These are phyloP conservation scores for Aphis craccivora DNA, from an alignment of 1,140 invertebrate species.

Conservation along the genomic window DNA sequence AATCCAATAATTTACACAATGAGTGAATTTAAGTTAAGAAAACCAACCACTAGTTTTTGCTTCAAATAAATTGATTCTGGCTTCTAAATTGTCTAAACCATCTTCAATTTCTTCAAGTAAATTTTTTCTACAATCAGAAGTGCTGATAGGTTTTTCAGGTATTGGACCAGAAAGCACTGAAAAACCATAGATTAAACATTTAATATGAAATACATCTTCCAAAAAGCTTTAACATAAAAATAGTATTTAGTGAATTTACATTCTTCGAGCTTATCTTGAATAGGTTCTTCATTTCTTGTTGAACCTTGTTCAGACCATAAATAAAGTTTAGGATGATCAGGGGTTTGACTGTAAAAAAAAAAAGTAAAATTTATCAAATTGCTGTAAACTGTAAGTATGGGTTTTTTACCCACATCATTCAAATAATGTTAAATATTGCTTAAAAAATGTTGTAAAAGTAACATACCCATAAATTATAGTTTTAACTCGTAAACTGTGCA, in stretches of 20 bases:
- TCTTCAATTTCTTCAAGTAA: constrained; percentile 80
- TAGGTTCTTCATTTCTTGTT: constrained; percentile 49
- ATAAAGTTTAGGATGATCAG: constrained; percentile 83
- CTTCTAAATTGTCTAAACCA: constrained; percentile 76
- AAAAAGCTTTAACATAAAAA: constrained; percentile 56
- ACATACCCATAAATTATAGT: constrained; percentile 36
- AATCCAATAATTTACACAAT: not conserved
- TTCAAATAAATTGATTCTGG: constrained; percentile 77
- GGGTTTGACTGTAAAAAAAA: constrained; percentile 68
- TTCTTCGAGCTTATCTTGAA: constrained; percentile 50
- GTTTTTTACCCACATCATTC: not conserved
- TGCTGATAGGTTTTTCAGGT: constrained; percentile 82
- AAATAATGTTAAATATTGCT: not conserved
- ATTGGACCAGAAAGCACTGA: constrained; percentile 67
- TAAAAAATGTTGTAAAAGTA: not conserved
- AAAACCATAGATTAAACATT: not conserved
- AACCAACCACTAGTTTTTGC: constrained; percentile 75
- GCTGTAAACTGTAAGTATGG: not conserved
- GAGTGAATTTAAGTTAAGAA: not conserved
- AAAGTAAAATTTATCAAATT: constrained; percentile 44
- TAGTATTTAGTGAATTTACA: constrained; percentile 53
- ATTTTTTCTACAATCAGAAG: constrained; percentile 77
- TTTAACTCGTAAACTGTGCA: constrained; percentile 56
- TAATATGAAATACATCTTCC: constrained; percentile 60
- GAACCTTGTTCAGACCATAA: constrained; percentile 74